A percentile compares a stretch with the other conserved stretches of the same genome.
phyloP scores from a whole-genome alignment of 2,113 vertebrate genomes.

The Calyptomena viridis region DNA sequence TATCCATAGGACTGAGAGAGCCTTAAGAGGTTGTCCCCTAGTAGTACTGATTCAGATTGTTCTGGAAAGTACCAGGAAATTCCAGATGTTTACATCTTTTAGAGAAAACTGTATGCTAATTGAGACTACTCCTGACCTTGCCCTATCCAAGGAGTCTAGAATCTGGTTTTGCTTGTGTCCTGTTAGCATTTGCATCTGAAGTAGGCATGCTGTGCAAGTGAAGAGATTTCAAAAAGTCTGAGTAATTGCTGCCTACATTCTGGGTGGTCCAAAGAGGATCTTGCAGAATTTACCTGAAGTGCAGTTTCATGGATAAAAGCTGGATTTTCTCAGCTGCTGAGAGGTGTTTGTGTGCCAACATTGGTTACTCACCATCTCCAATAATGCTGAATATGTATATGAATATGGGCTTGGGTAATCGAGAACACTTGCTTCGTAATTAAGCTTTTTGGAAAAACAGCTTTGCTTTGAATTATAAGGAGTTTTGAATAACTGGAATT shows the following conservation, averaged over 20 bases:
- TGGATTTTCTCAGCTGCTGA: not conserved
- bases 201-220: not conserved
- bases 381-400: not conserved
- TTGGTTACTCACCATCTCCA: not conserved
- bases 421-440: not conserved
- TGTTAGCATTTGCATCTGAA: not conserved
- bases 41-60: not conserved
- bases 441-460: not conserved
- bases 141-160: not conserved
- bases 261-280: not conserved
- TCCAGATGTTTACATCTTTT: not conserved
- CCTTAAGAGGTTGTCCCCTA: not conserved
- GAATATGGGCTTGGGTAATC: not conserved
- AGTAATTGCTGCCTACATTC: not conserved
- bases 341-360: not conserved
- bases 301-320: not conserved
- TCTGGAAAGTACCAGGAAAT: not conserved
- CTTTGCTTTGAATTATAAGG: not conserved
- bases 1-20: not conserved
- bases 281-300: not conserved
- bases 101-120: not conserved
- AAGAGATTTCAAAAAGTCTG: not conserved
- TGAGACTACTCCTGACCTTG: not conserved
- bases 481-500: not conserved
- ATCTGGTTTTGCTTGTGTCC: not conserved